Evolutionary conservation across 2,797 vertebrate species (phyloP), one percentile per base, ranked within the genome.

Genomic region (Danio kyathit): DNA sequence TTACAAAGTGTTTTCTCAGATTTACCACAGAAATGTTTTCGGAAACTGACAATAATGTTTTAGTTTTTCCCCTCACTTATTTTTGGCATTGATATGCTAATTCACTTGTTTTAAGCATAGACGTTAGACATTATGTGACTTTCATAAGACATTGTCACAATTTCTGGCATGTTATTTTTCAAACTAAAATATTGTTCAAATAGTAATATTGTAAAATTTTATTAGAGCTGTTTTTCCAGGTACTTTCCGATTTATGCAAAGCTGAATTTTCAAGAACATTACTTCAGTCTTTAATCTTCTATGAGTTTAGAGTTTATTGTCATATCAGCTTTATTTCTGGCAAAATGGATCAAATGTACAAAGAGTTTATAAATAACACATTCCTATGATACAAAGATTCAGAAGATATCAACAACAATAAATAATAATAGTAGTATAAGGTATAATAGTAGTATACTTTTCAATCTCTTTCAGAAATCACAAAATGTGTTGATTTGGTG

Each of bases 1-100:
- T 73, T n/a, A 46, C 0, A 29, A 46, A 67, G 59, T 44, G 21
- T 56, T 40, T 21, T 40, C 16, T 16, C 16, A 78, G 21, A 60
- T 69, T 69, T 17, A 78, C 21, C 64, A 78, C 52, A 69, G 16
- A 69, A 60, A 69, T 5, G 11, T 59, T 67, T 67, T 6, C 16
- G 9, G 7, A 40, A 78, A 59, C 40, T 14, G 1, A 48, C 13
- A 29, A 29, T 29, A 29, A 29, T 29, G 29, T 29, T 29, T 29
- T 3, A 1, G 10, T 40, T 63, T 29, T 49, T 14, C 9, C 21
- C 0, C 29, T 7, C 13, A 40, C n/a, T 29, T 8, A 9, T 38
- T 13, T 6, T 69, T 29, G 29, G 7, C n/a, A n/a, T 16, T 7
- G n/a, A 7, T 13, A 60, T 14, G 5, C 5, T 13, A 43, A 4